phyloP scores from a whole-genome alignment of 2,113 vertebrate genomes.

The Castor canadensis region DNA sequence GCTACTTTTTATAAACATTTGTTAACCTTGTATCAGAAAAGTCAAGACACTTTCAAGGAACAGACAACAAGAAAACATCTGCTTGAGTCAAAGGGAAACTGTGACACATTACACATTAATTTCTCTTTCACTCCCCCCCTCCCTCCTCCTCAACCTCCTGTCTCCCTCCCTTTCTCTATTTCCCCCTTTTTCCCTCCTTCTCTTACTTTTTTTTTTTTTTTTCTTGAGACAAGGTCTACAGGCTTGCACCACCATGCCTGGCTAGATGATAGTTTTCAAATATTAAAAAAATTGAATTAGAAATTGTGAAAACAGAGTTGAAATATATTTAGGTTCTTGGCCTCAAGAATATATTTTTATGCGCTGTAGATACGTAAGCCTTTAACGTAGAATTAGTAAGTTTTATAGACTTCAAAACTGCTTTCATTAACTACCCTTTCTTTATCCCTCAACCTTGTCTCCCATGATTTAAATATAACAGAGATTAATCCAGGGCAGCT shows the following conservation, averaged over 20 bases:
- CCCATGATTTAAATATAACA: background rate
- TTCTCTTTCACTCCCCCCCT: too few species aligned
- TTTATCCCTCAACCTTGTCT: background rate
- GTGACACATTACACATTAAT: too few species aligned
- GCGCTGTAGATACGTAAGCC: background rate
- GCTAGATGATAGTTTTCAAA: too few species aligned
- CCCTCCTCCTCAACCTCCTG: too few species aligned
- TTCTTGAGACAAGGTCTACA: too few species aligned
- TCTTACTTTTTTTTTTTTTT: too few species aligned
- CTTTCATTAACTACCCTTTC: background rate
- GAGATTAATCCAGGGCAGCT: background rate
- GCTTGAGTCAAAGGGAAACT: too few species aligned
- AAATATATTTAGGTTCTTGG: constrained; percentile 11
- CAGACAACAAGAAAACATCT: background rate
- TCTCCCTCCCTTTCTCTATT: too few species aligned
- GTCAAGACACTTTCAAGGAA: background rate
- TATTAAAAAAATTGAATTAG: constrained; percentile 1
- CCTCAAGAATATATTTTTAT: background rate
- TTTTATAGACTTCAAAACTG: background rate
- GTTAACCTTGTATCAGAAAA: background rate
- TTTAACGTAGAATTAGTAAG: background rate
- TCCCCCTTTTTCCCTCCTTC: too few species aligned
- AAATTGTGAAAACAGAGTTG: background rate
- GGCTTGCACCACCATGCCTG: too few species aligned
- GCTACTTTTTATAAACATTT: background rate